Evolutionary conservation across 2,797 vertebrate genomes (phyloP).

Genomic region (Percopsis omiscomaycus): DNA sequence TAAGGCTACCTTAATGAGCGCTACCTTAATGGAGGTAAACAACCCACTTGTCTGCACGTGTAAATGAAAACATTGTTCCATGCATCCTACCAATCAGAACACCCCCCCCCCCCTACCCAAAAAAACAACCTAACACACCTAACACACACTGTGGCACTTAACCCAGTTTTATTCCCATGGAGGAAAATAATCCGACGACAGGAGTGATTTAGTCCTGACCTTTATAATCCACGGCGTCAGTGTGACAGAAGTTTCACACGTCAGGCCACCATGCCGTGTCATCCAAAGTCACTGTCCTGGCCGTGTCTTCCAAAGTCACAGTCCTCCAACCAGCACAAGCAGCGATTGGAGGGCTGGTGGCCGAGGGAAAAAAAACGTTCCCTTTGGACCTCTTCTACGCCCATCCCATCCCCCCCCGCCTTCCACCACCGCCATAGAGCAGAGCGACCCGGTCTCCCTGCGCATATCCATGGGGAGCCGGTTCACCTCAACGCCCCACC

Average conservation of each 20-base stretch:
- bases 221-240: conserved; percentile 24
- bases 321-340: no score
- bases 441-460: no score
- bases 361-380: no score
- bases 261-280: neutral
- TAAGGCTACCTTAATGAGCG: no score
- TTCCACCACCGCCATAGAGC: conserved; percentile 18
- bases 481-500: conserved; percentile 31
- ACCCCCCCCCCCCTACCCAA: no score
- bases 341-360: no score
- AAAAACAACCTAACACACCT: no score
- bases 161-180: neutral
- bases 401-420: conserved; percentile 29
- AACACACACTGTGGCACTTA: no score
- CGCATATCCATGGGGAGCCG: neutral
- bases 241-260: conserved; percentile 50
- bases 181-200: conserved; percentile 1
- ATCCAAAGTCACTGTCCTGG: no score
- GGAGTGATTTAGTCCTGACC: conserved; percentile 26
- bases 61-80: neutral
- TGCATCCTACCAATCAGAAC: neutral
- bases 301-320: no score
- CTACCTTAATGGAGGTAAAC: neutral
- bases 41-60: conserved; percentile 31
- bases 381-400: no score